phyloP scores from a whole-genome alignment of 2,888 invertebrate species.

The Salticus scenicus region DNA sequence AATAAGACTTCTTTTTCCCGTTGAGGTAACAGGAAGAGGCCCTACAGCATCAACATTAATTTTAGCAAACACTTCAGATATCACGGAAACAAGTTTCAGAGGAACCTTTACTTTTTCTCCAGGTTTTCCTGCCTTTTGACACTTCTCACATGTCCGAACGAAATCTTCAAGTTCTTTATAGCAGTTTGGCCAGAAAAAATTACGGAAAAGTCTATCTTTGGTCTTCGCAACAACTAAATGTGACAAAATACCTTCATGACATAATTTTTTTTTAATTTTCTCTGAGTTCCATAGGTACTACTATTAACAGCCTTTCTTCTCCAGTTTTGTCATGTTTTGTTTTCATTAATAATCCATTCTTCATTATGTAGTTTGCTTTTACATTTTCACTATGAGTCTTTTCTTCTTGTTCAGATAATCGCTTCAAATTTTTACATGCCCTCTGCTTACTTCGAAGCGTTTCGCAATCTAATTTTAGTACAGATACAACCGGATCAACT shows the following conservation, averaged over 20 bases:
- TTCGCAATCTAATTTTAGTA: too few species aligned
- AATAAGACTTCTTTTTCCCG: not conserved
- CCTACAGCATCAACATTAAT: constrained; percentile 34
- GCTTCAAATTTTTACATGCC: too few species aligned
- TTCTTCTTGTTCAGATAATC: too few species aligned
- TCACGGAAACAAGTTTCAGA: constrained; percentile 22
- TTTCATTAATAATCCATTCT: too few species aligned
- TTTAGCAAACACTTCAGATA: constrained; percentile 16
- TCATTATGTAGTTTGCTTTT: too few species aligned
- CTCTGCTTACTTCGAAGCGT: too few species aligned
- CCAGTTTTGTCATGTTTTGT: too few species aligned
- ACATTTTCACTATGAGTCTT: too few species aligned
- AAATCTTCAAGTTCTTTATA: constrained; percentile 12
- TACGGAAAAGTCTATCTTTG: constrained; percentile 1
- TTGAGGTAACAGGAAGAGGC: not conserved
- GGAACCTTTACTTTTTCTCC: constrained; percentile 25
- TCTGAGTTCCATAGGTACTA: too few species aligned
- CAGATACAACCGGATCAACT: too few species aligned
- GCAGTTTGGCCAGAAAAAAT: constrained; percentile 21
- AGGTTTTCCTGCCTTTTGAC: constrained; percentile 18
- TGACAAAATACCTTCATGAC: not conserved
- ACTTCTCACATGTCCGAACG: constrained; percentile 7
- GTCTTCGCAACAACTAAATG: constrained; percentile 23
- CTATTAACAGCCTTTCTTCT: too few species aligned
- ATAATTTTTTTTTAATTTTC: too few species aligned